A percentile compares a stretch with the other conserved stretches of the same genome.
These are phyloP conservation scores for Peucedramus taeniatus DNA, from an alignment of 2,113 vertebrate genomes.

Conservation along the genomic window DNA sequence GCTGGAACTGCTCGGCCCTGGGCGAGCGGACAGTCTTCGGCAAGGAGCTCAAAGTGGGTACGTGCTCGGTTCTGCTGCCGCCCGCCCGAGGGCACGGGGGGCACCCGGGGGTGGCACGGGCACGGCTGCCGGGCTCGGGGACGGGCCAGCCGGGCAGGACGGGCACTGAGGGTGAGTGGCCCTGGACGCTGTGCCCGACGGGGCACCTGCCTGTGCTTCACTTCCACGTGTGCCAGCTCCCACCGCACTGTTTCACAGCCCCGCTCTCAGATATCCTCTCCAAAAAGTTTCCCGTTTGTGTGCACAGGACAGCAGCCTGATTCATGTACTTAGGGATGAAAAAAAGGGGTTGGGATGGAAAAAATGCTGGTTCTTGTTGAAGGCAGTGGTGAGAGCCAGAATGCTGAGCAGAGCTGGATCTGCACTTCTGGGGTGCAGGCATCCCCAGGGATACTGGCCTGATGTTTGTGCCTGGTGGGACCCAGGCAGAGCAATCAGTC, in stretches of 20 bases:
- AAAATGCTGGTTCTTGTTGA: background rate
- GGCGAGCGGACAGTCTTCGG: constrained; percentile 96
- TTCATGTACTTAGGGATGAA: accelerated
- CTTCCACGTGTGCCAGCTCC: background rate
- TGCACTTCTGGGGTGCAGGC: too few relatives aligned
- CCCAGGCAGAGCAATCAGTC: background rate
- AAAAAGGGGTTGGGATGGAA: too few relatives aligned
- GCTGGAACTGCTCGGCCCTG: constrained; percentile 97
- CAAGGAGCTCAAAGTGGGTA: constrained; percentile 98
- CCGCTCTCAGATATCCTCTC: background rate
- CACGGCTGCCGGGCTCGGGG: background rate
- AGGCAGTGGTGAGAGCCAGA: background rate
- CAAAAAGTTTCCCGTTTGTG: accelerated
- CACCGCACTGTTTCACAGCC: background rate
- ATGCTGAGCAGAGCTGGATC: background rate
- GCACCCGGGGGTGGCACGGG: accelerated
- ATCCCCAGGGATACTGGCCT: background rate
- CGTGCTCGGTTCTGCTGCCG: constrained; percentile 49
- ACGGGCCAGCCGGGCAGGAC: background rate
- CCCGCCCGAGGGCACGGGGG: background rate
- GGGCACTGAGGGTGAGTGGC: accelerated
- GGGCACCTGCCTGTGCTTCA: background rate
- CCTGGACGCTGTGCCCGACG: accelerated
- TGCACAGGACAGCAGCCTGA: background rate
- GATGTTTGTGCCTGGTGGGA: background rate